These are phyloP conservation scores for Idaea straminata DNA, from an alignment of 2,888 invertebrate species.

Conservation along the genomic window DNA sequence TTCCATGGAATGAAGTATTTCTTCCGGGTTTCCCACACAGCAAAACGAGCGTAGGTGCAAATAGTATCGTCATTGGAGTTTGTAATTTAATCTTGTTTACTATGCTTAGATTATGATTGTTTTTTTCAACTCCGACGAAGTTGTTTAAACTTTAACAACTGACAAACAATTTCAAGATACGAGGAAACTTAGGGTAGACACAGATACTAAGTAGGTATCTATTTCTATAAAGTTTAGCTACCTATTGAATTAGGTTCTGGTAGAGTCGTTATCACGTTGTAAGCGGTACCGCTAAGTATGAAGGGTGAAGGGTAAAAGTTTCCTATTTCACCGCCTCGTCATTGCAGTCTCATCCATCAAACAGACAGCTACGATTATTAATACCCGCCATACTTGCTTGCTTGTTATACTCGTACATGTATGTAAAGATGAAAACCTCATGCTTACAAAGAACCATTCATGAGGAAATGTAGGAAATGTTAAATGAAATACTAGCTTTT, in stretches of 20 bases:
- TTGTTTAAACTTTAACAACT: constrained; percentile 10
- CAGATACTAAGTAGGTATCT: constrained; percentile 1
- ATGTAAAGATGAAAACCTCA: constrained; percentile 37
- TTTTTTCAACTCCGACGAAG: constrained; percentile 7
- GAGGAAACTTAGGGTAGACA: not conserved
- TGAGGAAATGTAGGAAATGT: not conserved
- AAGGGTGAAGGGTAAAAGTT: constrained; percentile 39
- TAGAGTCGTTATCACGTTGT: not conserved
- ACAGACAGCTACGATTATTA: constrained; percentile 67
- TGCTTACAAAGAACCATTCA: constrained; percentile 19
- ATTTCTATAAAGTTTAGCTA: constrained; percentile 8
- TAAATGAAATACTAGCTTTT: not conserved
- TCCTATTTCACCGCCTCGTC: constrained; percentile 58
- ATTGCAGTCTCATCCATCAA: constrained; percentile 66
- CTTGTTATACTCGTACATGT: constrained; percentile 44
- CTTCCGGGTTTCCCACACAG: constrained; percentile 48
- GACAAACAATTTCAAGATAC: not conserved
- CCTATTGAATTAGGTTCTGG: not conserved
- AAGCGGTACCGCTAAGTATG: constrained; percentile 7
- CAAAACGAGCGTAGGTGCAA: constrained; percentile 37
- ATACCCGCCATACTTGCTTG: constrained; percentile 44
- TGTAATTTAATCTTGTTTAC: constrained; percentile 14
- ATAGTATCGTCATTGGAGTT: constrained; percentile 15
- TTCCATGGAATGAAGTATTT: constrained; percentile 21
- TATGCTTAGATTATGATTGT: not conserved